Evolutionary conservation across 2,797 vertebrate genomes (phyloP), one percentile per base, ranked within the genome.

Genomic region (Columba guinea): DNA sequence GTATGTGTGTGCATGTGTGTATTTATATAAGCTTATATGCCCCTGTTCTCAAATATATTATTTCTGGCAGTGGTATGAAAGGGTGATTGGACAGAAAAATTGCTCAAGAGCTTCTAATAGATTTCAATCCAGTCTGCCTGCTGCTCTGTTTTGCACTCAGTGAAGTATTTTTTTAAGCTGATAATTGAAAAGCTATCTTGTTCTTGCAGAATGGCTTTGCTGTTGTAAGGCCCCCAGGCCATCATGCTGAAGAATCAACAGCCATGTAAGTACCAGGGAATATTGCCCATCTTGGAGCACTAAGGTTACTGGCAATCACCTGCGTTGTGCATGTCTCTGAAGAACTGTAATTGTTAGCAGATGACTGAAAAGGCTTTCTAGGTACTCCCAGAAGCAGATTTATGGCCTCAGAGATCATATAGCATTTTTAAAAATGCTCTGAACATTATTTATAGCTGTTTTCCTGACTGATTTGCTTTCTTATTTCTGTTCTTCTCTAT

Each of bases 331-430:
- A 86, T 97, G 98, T 97, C 98, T 98, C 97, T 95, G 96, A 97
- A 98, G 95, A 95, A 96, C 95, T 97, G 85, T 99, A 99, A 99
- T 99, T 98, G 98, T 98, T 98, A 98, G 98, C 99, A 99, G 98
- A 99, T 99, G 99, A 97, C 97, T 98, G 98, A 98, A 98, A 98
- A 98, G 96, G 96, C 98, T 99, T 98, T 98, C 96, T 98, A 98
- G 98, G 98, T 99, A 98, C 98, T 98, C 98, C 96, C 97, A 97
- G 97, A 98, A 98, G 97, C 97, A 98, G 98, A 99, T 98, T 99
- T 99, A 99, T 98, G 97, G 97, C 98, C 98, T 98, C 97, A 97
- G 97, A 99, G 98, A 99, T 99, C 98, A 98, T 98, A 98, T 97
- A 98, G 98, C 98, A 98, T 98, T 98, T 97, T 96, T 97, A 8